Conservation (phyloP, 2,888 invertebrate species). For the Lomographa bimaculata region DNA sequence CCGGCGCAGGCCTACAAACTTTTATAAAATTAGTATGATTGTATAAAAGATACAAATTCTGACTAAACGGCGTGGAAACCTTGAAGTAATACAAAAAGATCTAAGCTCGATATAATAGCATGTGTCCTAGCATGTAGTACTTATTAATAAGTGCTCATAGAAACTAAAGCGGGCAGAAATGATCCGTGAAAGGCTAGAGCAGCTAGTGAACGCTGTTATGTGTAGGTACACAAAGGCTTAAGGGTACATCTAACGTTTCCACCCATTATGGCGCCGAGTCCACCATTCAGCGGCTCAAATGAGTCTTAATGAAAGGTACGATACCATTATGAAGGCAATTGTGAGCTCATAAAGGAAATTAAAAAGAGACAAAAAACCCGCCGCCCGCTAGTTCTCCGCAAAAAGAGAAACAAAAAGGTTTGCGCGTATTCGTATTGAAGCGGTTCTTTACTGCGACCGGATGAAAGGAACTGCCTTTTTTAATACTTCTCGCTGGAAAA, state of each 20-base stretch:
- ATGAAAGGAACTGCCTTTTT: conserved; percentile 40
- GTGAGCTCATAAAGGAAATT: conserved; percentile 77
- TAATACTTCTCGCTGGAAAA: conserved; percentile 20
- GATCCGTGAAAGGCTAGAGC: conserved; percentile 65
- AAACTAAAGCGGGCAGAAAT: conserved; percentile 56
- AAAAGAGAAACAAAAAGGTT: conserved; percentile 48
- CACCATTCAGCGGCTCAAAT: conserved; percentile 71
- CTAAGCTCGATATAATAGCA: too few relatives aligned
- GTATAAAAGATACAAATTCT: too few relatives aligned
- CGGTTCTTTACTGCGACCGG: conserved; percentile 36
- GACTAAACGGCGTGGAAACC: too few relatives aligned
- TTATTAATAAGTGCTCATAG: conserved; percentile 64
- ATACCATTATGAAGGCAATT: conserved; percentile 77
- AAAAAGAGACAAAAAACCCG: conserved; percentile 67
- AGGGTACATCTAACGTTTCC: conserved; percentile 65
- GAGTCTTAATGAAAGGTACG: conserved; percentile 77
- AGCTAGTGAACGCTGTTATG: conserved; percentile 54
- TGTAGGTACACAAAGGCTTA: conserved; percentile 70
- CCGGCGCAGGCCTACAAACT: too few relatives aligned
- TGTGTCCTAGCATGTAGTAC: too few relatives aligned
- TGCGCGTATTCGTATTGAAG: conserved; percentile 35
- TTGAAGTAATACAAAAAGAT: too few relatives aligned
- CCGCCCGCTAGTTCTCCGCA: conserved; percentile 42
- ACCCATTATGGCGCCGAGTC: conserved; percentile 65
- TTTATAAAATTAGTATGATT: too few relatives aligned